A percentile compares a stretch with the other conserved stretches of the same genome.
phyloP scores from a whole-genome alignment of 1,140 invertebrate genomes.

The Manduca sexta region DNA sequence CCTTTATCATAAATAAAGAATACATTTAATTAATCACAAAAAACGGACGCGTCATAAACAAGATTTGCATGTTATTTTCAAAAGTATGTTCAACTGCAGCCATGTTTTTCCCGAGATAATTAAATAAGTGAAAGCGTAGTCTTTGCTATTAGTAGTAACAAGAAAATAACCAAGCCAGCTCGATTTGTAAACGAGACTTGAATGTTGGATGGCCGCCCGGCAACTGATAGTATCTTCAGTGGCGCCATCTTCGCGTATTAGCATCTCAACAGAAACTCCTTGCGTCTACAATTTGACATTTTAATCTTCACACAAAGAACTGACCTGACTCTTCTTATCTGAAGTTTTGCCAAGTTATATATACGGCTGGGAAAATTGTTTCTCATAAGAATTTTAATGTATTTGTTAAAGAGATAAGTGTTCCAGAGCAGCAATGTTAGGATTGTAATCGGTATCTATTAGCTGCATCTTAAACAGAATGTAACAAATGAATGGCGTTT shows the following conservation, averaged over 20 bases:
- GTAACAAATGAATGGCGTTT: not conserved
- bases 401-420: slow-evolving; percentile 3
- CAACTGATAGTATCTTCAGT: slow-evolving; percentile 37
- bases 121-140: no score
- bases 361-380: slow-evolving; percentile 7
- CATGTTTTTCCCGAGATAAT: no score
- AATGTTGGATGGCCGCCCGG: not conserved
- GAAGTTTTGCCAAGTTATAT: slow-evolving; percentile 17
- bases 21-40: no score
- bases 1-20: no score
- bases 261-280: slow-evolving; percentile 43
- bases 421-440: not conserved
- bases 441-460: not conserved
- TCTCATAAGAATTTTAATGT: not conserved
- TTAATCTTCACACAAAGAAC: slow-evolving; percentile 44
- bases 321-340: slow-evolving; percentile 58
- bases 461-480: not conserved
- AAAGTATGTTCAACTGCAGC: no score
- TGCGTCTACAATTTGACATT: slow-evolving; percentile 39
- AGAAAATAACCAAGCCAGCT: slow-evolving; percentile 1
- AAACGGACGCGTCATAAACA: no score
- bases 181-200: slow-evolving; percentile 1
- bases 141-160: not conserved
- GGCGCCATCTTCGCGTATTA: slow-evolving; percentile 50
- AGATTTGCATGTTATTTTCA: no score